Base-by-base conservation (phyloP, 2,113 vertebrate species). In the Clarias magur region DNA sequence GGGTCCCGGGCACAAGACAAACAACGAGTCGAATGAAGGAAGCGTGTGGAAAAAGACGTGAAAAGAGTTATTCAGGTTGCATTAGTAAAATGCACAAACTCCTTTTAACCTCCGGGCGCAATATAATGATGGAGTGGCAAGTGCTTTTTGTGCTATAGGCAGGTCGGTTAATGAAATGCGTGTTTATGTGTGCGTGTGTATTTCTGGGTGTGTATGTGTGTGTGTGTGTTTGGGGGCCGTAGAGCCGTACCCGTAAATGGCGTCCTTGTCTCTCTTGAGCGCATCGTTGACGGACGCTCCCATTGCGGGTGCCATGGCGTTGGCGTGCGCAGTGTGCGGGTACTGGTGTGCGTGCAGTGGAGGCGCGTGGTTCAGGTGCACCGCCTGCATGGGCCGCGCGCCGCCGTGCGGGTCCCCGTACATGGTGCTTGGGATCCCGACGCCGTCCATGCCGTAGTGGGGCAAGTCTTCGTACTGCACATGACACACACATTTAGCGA, bases 231-330 rank as follows among this genome's bases (percentile, higher is more conserved):
- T 67, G 56, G n/a, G 85, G 68, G 56, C 88, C 88, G 17, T 60
- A 85, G 3, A 93, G 93, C 96, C 97, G 92, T 96, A 99, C 98
- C 98, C 98, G 96, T 99, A 99, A 96, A 99, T 99, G 93, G 97
- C 94, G 97, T 99, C 98, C 97, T 99, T 99, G 96, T 99, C 98
- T 97, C 98, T 97, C 96, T 99, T 99, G 94, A 99, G 96, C 92
- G 97, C 98, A 94, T 99, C 98, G 94, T 99, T 99, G 93, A 99
- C 98, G 11, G 98, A 98, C 93, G 97, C 97, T 91, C 98, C 97
- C 97, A 99, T 99, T 91, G 96, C 96, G 91, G 97, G 97, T 88
- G 97, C 95, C 97, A 99, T 99, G 94, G 97, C 95, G 96, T 98
- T 98, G 95, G 96, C 95, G 92, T 99, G 98, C 88, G 97, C 97